These are phyloP conservation scores for Microcebus murinus DNA, from an alignment of 2,113 vertebrate genomes.

Conservation along the genomic window DNA sequence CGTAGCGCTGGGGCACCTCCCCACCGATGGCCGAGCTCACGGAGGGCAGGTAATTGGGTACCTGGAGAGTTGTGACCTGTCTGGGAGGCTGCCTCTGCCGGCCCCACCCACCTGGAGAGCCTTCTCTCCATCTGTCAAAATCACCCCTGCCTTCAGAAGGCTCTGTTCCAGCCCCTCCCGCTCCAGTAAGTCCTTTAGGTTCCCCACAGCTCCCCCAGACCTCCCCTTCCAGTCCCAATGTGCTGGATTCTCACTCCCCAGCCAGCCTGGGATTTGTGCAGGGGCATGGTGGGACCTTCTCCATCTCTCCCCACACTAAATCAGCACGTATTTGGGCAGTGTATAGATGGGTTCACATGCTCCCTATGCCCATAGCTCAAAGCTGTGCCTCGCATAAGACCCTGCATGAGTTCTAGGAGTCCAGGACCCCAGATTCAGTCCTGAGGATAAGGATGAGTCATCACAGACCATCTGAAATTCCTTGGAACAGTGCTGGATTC, in stretches of 20 bases:
- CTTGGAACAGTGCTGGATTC: neutral
- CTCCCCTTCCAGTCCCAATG: neutral
- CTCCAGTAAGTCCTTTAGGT: neutral
- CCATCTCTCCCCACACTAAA: neutral
- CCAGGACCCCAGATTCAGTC: neutral
- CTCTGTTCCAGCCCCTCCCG: neutral
- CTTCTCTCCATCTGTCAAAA: neutral
- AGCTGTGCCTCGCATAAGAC: neutral
- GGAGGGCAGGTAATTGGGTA: constrained; percentile 96
- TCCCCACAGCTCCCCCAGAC: neutral
- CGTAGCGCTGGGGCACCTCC: constrained; percentile 89
- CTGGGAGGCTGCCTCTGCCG: neutral
- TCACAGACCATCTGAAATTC: neutral
- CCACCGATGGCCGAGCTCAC: constrained; percentile 95
- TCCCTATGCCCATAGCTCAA: neutral
- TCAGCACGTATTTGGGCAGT: neutral
- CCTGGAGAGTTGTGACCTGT: constrained; percentile 82
- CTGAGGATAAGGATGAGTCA: neutral
- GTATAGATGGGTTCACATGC: neutral
- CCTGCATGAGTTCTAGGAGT: neutral
- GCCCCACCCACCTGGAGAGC: neutral
- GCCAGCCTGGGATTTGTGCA: neutral
- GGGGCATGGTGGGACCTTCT: neutral
- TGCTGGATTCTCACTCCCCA: neutral
- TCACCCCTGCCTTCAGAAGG: neutral